phyloP scores from a whole-genome alignment of 1,140 invertebrate species.

The Neotoxoptera formosana region DNA sequence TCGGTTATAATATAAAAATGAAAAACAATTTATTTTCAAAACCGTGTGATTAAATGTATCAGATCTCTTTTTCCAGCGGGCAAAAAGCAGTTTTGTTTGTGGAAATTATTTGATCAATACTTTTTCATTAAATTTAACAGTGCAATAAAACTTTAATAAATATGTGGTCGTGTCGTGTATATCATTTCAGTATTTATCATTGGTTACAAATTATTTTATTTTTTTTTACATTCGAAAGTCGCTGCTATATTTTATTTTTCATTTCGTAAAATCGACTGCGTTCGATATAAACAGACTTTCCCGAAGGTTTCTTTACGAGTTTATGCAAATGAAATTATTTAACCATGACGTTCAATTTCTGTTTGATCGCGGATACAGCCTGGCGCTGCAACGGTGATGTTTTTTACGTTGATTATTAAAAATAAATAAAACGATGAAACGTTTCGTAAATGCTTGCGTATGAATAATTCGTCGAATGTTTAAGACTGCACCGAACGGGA shows the following conservation, averaged over 20 bases:
- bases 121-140: constrained; percentile 36
- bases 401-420: not conserved
- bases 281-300: not conserved
- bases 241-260: not conserved
- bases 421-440: not conserved
- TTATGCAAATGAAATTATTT: not conserved
- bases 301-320: not conserved
- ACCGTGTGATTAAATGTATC: not conserved
- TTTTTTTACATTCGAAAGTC: not conserved
- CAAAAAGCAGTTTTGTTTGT: not conserved
- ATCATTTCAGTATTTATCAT: constrained; percentile 19
- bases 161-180: not conserved
- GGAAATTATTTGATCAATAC: constrained; percentile 20
- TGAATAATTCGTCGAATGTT: not conserved
- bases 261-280: not conserved
- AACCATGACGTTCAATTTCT: not conserved
- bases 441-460: not conserved
- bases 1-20: not conserved
- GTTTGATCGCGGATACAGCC: not conserved
- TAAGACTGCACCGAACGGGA: not conserved
- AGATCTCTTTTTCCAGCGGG: not conserved
- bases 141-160: not conserved
- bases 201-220: not conserved
- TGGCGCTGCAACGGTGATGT: not conserved
- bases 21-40: not conserved